Evolutionary conservation across 2,113 vertebrate species (phyloP), one percentile per base, ranked within the genome.

Genomic region (Corythornis cristatus): DNA sequence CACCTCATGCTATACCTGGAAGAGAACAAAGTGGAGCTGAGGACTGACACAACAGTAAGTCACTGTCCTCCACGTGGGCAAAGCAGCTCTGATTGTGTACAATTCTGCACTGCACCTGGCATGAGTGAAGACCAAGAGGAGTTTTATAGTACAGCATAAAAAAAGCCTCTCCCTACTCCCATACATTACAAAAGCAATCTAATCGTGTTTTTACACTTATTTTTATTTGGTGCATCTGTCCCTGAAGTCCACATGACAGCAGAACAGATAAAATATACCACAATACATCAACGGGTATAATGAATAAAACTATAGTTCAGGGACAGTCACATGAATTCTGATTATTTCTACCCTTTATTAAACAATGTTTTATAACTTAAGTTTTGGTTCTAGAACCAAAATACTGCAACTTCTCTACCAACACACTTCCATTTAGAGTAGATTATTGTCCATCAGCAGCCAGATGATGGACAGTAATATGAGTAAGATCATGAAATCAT

Each of bases 1-100:
- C 3, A 54, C 3, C 8, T 37, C 14, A 22, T 6, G 3, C 8
- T 74, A 40, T 2, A 9, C 3, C 5, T 0, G 0, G 8, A 43
- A 1, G 12, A 31, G 46, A 66, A n/a, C 11, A 76, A 53, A 10
- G 20, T 2, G 0, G 25, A 37, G 28, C 50, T 70, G n/a, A 78
- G 66, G 6, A 15, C 7, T 64, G 11, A 5, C 4, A 20, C 5
- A 51, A 26, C 9, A 64, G 26, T 2, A 54, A 54, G 42, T 70
- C 62, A 53, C 4, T 45, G 21, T 70, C 22, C 15, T 74, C 21
- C 37, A 28, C 0, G 1, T 31, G 18, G 45, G 31, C 18, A 78
- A 62, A 58, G 51, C 26, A 67, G 25, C 18, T 4, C 15, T 37
- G 56, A 12, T 22, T 37, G 6, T 37, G 35, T 29, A 29, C 5